Percentiles rank a stretch among this genome's conserved stretches.
Evolutionary conservation across 1,140 invertebrate genomes (phyloP).

Genomic region (Cyphomyrmex costatus): DNA sequence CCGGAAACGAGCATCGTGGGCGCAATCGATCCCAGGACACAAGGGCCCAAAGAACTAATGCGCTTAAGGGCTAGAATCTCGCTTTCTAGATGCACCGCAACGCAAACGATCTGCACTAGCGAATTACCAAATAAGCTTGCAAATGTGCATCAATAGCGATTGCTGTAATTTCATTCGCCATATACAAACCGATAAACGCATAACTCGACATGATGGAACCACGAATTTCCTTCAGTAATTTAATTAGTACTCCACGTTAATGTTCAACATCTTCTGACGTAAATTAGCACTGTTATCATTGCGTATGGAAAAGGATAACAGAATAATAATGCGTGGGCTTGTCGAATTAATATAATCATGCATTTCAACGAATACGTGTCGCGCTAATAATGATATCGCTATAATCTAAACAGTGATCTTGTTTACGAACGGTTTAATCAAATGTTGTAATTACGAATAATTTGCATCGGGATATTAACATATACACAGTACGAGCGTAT

Average conservation of each 20-base stretch:
- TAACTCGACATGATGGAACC: neutral
- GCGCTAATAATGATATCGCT: slow-evolving; percentile 50
- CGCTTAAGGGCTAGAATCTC: slow-evolving; percentile 21
- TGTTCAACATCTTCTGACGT: slow-evolving; percentile 3
- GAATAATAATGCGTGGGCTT: slow-evolving; percentile 20
- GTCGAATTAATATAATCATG: slow-evolving; percentile 47
- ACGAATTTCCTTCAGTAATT: slow-evolving; percentile 12
- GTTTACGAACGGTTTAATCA: slow-evolving; percentile 60
- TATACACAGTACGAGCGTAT: neutral
- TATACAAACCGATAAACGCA: neutral
- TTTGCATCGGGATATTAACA: slow-evolving; percentile 52
- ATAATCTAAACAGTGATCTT: slow-evolving; percentile 50
- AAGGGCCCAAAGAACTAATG: slow-evolving; percentile 51
- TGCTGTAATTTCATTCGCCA: slow-evolving; percentile 5
- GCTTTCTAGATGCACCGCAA: slow-evolving; percentile 20
- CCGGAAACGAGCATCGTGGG: slow-evolving; percentile 67
- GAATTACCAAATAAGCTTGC: slow-evolving; percentile 42
- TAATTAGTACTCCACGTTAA: neutral
- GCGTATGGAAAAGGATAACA: neutral
- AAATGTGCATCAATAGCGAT: slow-evolving; percentile 29
- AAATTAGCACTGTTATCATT: slow-evolving; percentile 18
- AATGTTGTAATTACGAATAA: slow-evolving; percentile 55
- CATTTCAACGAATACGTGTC: slow-evolving; percentile 42
- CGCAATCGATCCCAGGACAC: slow-evolving; percentile 56
- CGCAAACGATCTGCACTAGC: slow-evolving; percentile 4